Evolutionary conservation across 2,888 invertebrate species (phyloP).

Genomic region (Dasysyrphus albostriatus): DNA sequence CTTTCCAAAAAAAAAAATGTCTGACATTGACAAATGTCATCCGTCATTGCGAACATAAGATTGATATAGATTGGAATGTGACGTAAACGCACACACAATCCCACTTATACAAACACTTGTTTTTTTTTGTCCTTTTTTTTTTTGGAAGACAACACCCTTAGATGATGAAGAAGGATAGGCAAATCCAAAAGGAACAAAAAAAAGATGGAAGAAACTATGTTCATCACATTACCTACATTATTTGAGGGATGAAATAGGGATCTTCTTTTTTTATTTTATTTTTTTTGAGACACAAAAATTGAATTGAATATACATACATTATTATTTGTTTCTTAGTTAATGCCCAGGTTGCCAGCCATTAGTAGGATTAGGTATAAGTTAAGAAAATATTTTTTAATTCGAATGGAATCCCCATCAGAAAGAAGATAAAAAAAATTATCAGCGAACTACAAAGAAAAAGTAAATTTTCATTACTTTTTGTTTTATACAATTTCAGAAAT

Average conservation of each 20-base stretch:
- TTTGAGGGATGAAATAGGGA: conserved; percentile 70
- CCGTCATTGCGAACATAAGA: conserved; percentile 84
- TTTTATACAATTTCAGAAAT: conserved; percentile 36
- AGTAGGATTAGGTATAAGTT: conserved; percentile 32
- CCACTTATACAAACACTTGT: conserved; percentile 74
- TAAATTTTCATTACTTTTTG: conserved; percentile 37
- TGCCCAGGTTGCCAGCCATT: conserved; percentile 46
- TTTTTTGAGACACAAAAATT: conserved; percentile 29
- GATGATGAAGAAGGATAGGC: conserved; percentile 67
- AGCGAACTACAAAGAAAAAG: conserved; percentile 56
- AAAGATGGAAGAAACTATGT: conserved; percentile 67
- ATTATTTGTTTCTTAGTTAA: conserved; percentile 30
- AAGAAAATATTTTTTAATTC: conserved; percentile 8
- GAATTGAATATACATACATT: conserved; percentile 57
- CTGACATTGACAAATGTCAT: conserved; percentile 84
- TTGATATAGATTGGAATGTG: conserved; percentile 85
- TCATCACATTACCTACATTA: conserved; percentile 32
- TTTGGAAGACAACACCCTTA: conserved; percentile 51
- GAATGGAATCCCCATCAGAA: conserved; percentile 38
- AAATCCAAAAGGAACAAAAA: conserved; percentile 51
- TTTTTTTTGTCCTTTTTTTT: conserved; percentile 21
- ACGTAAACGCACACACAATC: conserved; percentile 80
- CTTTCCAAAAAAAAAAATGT: conserved; percentile 82
- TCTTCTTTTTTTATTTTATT: conserved; percentile 36
- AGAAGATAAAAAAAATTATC: conserved; percentile 23